Base-by-base conservation (phyloP, 23 tunicate genomes). In the Phallusia fumigata region DNA sequence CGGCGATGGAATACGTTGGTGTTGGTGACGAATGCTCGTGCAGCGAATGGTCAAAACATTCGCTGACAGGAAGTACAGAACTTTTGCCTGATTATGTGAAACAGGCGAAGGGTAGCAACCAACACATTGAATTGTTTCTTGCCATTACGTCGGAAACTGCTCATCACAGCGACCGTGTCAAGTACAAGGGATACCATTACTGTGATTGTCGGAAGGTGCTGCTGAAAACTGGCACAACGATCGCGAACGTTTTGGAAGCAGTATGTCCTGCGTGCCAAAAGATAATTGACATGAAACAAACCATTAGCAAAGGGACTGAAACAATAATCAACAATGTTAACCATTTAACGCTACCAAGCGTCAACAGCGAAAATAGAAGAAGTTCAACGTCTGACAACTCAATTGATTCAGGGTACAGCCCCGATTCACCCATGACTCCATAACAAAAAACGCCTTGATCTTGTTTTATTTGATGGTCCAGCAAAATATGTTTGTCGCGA, bases 361-460 rank as follows among this genome's bases (percentile, higher is more conserved):
- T 6, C 69, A 24, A 58, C 28, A 24, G 28, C 69, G 69, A 58
- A 58, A 58, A 58, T 24, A 22, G 69, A 22, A 22, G 69, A 58
- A 58, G 69, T 58, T 58, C 69, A 58, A 58, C 69, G 13, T 58
- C 69, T 58, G 69, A 58, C 28, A 58, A 58, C 28, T 58, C 69
- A 58, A 13, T 58, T 58, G 69, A 58, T 58, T 58, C 69, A 58
- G 69, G 69, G 3, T 58, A 58, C 28, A 58, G 69, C 16, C 69
- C 69, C 13, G 69, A 58, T 58, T 58, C 69, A 22, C 69, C 69
- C 1, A 58, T 58, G 69, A 58, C 69, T 1, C 69, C 69, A 58
- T 58, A 13, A 24, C 3, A 8, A 10, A 40, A 40, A 40, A n/a
- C n/a, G n/a, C n/a, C n/a, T n/a, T n/a, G n/a, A n/a, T n/a, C n/a